phyloP scores from a whole-genome alignment of 2,797 vertebrate species.

The Anabacerthia variegaticeps region DNA sequence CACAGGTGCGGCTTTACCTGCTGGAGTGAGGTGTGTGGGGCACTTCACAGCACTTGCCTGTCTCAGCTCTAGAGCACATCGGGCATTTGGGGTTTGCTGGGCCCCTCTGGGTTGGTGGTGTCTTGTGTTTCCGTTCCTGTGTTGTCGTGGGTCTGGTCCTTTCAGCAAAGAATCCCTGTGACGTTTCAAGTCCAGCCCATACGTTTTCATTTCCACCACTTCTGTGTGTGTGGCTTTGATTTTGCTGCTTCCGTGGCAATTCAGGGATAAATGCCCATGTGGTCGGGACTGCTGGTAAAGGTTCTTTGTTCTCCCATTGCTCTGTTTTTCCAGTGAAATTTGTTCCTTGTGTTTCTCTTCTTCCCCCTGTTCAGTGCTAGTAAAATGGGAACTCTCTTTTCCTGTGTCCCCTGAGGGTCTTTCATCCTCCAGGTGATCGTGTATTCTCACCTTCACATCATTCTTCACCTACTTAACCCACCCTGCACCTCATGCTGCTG shows the following conservation, averaged over 20 bases:
- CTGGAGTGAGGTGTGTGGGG: neutral
- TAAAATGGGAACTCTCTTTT: neutral
- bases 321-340: neutral
- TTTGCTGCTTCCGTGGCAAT: neutral
- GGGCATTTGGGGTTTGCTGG: neutral
- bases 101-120: neutral
- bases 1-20: fast-evolving
- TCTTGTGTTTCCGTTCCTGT: neutral
- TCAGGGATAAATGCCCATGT: neutral
- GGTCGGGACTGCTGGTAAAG: neutral
- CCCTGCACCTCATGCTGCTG: neutral
- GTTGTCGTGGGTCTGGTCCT: neutral
- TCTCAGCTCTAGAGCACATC: neutral
- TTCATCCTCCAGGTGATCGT: neutral
- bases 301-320: neutral
- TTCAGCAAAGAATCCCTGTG: neutral
- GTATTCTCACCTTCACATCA: neutral
- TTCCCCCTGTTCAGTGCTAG: neutral
- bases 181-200: neutral
- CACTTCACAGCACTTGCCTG: fast-evolving
- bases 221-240: neutral
- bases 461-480: neutral
- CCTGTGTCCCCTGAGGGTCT: neutral
- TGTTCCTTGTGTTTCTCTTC: neutral
- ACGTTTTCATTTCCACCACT: neutral